Evolutionary conservation across 30 jellyfish, hydroid and myxozoan species (phyloP).

Genomic region (Cassiopea andromeda): DNA sequence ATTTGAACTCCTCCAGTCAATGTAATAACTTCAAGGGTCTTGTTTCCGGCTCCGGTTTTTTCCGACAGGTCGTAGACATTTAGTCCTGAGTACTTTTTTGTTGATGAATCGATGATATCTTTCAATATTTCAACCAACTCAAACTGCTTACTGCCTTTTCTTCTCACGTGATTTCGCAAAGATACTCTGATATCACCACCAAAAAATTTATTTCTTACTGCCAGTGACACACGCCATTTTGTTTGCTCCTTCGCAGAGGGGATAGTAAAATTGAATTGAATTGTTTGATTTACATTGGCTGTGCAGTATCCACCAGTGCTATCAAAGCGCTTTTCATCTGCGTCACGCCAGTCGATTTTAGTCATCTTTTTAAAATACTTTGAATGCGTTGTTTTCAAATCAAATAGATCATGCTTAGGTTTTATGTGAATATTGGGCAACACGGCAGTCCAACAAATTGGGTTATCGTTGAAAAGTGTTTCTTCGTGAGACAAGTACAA

Average conservation of each 20-base stretch:
- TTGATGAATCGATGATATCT: conserved; percentile 42
- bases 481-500: conserved; percentile 16
- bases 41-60: conserved; percentile 63
- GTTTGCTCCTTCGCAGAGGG: conserved; percentile 39
- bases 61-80: conserved; percentile 71
- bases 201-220: conserved; percentile 65
- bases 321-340: conserved; percentile 81
- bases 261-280: conserved; percentile 38
- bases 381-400: conserved; percentile 47
- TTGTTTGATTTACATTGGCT: conserved; percentile 18
- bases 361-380: conserved; percentile 51
- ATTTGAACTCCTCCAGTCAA: conserved; percentile 75
- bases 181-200: conserved; percentile 71
- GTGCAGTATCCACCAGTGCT: conserved; percentile 80
- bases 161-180: conserved; percentile 6
- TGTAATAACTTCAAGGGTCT: conserved; percentile 48
- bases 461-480: conserved; percentile 27
- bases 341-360: conserved; percentile 79
- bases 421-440: conserved; percentile 54
- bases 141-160: neutral
- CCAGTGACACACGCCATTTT: conserved; percentile 58
- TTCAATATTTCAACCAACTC: conserved; percentile 25
- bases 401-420: conserved; percentile 77
- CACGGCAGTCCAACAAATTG: conserved; percentile 91
- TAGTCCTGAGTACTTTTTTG: conserved; percentile 39